phyloP scores from a whole-genome alignment of 2,888 invertebrate genomes.

The Agrotis ipsilon region DNA sequence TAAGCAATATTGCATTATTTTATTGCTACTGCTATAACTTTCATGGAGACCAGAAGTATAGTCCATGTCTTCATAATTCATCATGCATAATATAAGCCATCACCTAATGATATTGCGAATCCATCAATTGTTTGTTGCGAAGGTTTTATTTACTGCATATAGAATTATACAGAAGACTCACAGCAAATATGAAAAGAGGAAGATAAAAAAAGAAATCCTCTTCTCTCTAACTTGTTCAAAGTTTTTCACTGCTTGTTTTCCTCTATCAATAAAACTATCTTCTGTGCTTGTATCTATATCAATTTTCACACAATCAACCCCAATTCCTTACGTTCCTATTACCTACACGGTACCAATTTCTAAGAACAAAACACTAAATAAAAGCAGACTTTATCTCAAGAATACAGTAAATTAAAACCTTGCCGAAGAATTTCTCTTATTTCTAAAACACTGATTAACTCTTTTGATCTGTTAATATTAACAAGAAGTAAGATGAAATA shows the following conservation, averaged over 20 bases:
- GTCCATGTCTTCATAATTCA: slow-evolving; percentile 5
- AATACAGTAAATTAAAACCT: background rate
- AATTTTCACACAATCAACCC: background rate
- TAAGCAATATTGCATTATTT: no score
- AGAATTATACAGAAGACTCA: slow-evolving; percentile 15
- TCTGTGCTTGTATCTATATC: background rate
- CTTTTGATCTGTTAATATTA: slow-evolving; percentile 3
- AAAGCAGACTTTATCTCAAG: background rate
- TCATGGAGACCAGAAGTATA: slow-evolving; percentile 5
- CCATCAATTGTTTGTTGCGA: slow-evolving; percentile 41
- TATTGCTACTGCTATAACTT: background rate
- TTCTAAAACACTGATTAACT: background rate
- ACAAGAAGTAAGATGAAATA: background rate
- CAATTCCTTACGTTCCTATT: background rate
- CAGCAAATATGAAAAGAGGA: no score
- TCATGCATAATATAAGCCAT: slow-evolving; percentile 27
- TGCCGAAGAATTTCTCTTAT: background rate
- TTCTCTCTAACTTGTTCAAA: background rate
- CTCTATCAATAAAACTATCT: background rate
- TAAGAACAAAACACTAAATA: background rate
- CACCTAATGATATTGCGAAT: slow-evolving; percentile 47
- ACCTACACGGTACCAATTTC: background rate
- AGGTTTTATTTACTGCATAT: slow-evolving; percentile 13
- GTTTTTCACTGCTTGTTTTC: background rate
- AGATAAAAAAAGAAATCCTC: background rate